phyloP scores from a whole-genome alignment of 2,113 vertebrate species.

The Amphiprion percula region DNA sequence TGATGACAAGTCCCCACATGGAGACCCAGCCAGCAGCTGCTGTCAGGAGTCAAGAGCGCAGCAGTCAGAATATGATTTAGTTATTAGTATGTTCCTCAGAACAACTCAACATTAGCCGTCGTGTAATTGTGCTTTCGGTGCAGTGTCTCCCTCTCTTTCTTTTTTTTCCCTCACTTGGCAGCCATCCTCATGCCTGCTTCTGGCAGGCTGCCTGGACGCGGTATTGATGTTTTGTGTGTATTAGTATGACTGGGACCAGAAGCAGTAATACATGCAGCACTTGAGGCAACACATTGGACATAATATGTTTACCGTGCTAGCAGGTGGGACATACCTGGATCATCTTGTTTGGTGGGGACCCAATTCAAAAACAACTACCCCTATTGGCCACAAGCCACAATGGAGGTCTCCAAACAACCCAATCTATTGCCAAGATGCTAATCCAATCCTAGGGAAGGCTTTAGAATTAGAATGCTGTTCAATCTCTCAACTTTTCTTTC shows the following conservation, averaged over 20 bases:
- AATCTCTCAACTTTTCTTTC: too few species aligned
- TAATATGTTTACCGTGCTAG: too few species aligned
- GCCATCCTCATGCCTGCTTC: background rate
- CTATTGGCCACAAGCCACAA: too few species aligned
- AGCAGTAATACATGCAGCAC: too few species aligned
- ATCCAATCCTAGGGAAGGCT: too few species aligned
- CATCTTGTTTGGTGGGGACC: too few species aligned
- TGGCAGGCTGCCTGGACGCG: constrained; percentile 13
- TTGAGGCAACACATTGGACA: too few species aligned
- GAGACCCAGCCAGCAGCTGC: constrained; percentile 19
- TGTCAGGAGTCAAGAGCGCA: constrained; percentile 3
- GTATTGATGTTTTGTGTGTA: constrained; percentile 19
- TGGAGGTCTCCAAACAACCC: too few species aligned
- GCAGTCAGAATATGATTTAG: constrained; percentile 23
- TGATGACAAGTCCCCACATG: background rate
- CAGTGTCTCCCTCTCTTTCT: background rate
- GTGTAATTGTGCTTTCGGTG: constrained; percentile 7
- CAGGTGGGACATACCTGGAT: too few species aligned
- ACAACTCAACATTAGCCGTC: constrained; percentile 1
- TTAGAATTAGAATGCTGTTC: too few species aligned
- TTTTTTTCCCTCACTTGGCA: constrained; percentile 27
- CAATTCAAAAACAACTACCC: too few species aligned
- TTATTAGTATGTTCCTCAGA: constrained; percentile 32
- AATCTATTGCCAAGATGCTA: too few species aligned
- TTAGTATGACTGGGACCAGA: background rate